Conservation (phyloP, 2,797 vertebrate genomes). For the Galago senegalensis region DNA sequence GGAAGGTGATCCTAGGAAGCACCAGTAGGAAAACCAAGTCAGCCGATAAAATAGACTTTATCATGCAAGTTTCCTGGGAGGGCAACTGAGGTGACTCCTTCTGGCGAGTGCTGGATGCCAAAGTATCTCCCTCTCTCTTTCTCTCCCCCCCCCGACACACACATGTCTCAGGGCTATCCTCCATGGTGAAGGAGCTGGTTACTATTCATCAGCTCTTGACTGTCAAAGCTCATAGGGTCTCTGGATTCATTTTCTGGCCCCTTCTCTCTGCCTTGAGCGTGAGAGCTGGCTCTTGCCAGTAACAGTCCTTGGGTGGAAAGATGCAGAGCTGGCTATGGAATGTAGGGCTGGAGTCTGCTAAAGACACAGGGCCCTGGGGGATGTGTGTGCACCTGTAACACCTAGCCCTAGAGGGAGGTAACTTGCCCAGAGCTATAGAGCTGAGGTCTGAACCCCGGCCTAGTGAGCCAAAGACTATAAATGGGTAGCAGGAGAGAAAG, state of each 20-base stretch:
- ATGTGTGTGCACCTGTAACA: background rate
- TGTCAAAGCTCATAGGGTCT: background rate
- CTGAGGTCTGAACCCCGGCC: background rate
- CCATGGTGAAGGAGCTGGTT: too few species aligned
- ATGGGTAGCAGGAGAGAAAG: background rate
- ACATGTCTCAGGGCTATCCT: background rate
- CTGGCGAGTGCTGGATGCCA: background rate
- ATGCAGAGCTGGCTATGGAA: background rate
- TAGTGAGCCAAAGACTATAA: background rate
- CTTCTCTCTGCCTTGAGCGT: background rate
- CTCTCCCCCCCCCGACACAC: too few species aligned
- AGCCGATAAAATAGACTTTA: background rate
- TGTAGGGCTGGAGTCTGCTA: background rate
- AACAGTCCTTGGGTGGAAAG: background rate
- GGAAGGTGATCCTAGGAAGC: background rate
- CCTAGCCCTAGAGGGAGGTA: background rate
- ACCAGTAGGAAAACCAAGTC: background rate
- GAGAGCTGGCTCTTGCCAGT: background rate
- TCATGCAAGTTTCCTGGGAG: fast-evolving
- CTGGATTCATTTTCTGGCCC: background rate
- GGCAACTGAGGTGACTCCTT: background rate
- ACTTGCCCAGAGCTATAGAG: background rate
- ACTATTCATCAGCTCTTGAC: background rate
- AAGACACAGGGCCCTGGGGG: too few species aligned
- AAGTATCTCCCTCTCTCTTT: too few species aligned